Percentiles rank a stretch among this genome's conserved stretches.
These are phyloP conservation scores for Pipra filicauda DNA, from an alignment of 2,113 vertebrate species.

Conservation along the genomic window DNA sequence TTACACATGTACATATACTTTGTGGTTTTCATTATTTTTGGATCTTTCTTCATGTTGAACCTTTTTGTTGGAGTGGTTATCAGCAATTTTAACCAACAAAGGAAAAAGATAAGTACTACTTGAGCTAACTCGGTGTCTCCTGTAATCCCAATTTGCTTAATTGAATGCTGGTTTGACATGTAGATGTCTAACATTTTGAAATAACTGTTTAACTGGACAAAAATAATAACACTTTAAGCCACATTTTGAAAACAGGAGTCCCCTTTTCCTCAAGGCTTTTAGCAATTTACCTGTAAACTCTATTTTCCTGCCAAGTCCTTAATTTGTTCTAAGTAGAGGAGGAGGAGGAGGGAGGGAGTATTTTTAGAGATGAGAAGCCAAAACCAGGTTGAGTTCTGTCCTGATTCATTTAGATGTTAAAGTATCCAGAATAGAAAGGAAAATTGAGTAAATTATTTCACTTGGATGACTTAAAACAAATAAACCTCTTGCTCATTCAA, in stretches of 20 bases:
- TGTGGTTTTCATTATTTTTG: slow-evolving; percentile 94
- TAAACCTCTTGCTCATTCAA: background rate
- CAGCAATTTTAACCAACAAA: slow-evolving; percentile 98
- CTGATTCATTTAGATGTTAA: background rate
- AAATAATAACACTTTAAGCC: background rate
- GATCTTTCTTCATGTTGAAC: slow-evolving; percentile 97
- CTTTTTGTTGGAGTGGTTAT: slow-evolving; percentile 98
- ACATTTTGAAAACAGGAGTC: background rate
- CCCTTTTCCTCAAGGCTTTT: background rate
- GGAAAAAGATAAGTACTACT: slow-evolving; percentile 93
- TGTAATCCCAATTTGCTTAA: background rate
- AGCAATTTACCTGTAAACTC: background rate
- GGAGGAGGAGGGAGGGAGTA: accelerated
- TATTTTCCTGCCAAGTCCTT: background rate
- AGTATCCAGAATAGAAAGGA: background rate
- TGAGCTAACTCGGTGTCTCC: background rate
- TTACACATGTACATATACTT: slow-evolving; percentile 88
- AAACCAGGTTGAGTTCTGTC: background rate
- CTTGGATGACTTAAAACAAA: background rate
- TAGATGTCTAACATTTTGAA: background rate
- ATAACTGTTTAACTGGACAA: background rate
- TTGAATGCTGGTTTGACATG: background rate
- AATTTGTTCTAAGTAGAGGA: background rate
- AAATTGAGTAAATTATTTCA: background rate
- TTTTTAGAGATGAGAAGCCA: background rate